Conservation (phyloP, 2,797 vertebrate genomes). For the Tadarida brasiliensis region DNA sequence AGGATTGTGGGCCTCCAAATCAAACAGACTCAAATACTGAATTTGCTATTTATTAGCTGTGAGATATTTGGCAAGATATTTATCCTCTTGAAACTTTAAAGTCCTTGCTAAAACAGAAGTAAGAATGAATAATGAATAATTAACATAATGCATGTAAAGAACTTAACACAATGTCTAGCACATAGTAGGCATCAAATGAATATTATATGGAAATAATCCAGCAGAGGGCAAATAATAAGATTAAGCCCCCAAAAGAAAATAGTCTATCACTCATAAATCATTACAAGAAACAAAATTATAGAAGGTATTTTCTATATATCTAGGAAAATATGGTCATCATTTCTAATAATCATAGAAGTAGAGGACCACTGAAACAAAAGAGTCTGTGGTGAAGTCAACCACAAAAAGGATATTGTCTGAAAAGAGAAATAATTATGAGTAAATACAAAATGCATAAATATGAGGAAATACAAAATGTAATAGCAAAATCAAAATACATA, state of each 20-base stretch:
- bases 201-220: neutral
- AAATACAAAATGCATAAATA: neutral
- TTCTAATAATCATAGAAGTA: neutral
- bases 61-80: neutral
- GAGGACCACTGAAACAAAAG: neutral
- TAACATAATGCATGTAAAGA: neutral
- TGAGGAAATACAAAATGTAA: neutral
- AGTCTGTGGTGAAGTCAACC: neutral
- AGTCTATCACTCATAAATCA: neutral
- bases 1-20: neutral
- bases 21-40: neutral
- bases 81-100: slow-evolving; percentile 23
- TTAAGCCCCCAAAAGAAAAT: neutral
- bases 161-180: neutral
- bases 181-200: neutral
- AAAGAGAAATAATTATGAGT: slow-evolving; percentile 25
- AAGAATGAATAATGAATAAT: slow-evolving; percentile 13
- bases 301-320: neutral
- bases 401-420: neutral
- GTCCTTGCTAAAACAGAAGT: neutral
- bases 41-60: neutral
- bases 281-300: neutral
- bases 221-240: neutral
- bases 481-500: neutral
- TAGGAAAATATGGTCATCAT: neutral